These are phyloP conservation scores for Drosophila niveifrons DNA, from an alignment of 2,888 invertebrate genomes.

Conservation along the genomic window DNA sequence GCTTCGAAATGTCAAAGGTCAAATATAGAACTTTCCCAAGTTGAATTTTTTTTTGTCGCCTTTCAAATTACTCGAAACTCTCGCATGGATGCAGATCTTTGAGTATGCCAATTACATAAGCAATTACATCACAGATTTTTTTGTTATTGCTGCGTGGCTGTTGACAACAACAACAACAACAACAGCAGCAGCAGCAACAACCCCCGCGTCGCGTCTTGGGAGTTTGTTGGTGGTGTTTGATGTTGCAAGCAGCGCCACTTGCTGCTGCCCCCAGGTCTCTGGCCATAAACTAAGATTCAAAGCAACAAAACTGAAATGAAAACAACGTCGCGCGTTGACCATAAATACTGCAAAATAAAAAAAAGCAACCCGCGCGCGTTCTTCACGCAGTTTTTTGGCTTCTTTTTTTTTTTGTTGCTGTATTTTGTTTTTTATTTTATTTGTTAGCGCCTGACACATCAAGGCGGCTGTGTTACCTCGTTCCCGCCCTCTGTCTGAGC, in stretches of 20 bases:
- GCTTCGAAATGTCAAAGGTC: slow-evolving; percentile 69
- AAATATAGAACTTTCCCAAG: slow-evolving; percentile 71
- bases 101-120: slow-evolving; percentile 33
- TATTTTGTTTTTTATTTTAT: slow-evolving; percentile 8
- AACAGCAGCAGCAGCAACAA: background rate
- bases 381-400: slow-evolving; percentile 51
- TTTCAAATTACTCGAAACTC: slow-evolving; percentile 22
- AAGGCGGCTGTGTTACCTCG: slow-evolving; percentile 57
- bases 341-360: slow-evolving; percentile 46
- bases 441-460: slow-evolving; percentile 62
- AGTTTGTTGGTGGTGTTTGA: background rate
- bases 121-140: slow-evolving; percentile 32
- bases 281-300: slow-evolving; percentile 33
- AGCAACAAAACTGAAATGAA: slow-evolving; percentile 15
- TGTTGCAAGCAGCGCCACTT: slow-evolving; percentile 10
- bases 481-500: slow-evolving; percentile 27
- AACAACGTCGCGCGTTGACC: slow-evolving; percentile 51
- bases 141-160: background rate
- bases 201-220: slow-evolving; percentile 19
- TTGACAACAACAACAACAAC: background rate
- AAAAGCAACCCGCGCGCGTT: slow-evolving; percentile 40
- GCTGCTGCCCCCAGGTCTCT: slow-evolving; percentile 16
- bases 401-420: slow-evolving; percentile 15
- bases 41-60: slow-evolving; percentile 1
- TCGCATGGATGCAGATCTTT: slow-evolving; percentile 21